Conservation (phyloP, 2,888 invertebrate species). For the Heterodera filipjevi region DNA sequence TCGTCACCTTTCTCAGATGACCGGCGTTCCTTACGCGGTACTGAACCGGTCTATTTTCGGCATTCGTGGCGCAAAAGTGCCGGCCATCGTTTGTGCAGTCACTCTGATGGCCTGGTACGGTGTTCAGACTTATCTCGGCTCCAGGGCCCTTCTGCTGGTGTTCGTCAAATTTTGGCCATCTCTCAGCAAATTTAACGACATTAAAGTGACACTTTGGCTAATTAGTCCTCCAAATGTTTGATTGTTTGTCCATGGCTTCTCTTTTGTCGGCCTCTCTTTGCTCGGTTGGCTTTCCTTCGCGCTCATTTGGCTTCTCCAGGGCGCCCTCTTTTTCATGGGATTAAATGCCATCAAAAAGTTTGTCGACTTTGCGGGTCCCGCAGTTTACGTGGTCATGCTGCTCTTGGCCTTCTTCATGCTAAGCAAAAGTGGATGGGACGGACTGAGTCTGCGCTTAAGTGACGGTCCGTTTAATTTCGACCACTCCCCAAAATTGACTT, state of each 20-base stretch:
- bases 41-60: not conserved
- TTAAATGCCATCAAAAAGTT: not conserved
- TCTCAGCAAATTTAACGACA: not conserved
- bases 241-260: not conserved
- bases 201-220: not conserved
- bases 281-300: not conserved
- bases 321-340: not conserved
- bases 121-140: not conserved
- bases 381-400: not conserved
- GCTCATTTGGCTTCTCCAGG: not conserved
- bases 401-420: not conserved
- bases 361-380: not conserved
- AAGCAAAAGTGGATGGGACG: not conserved
- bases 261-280: not conserved
- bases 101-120: not conserved
- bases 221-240: not conserved
- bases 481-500: not conserved
- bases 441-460: not conserved
- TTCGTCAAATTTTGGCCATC: not conserved
- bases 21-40: not conserved
- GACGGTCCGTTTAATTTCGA: too few species aligned
- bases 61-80: not conserved
- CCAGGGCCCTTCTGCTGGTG: not conserved
- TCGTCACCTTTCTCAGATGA: not conserved
- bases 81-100: not conserved